Evolutionary conservation across 2,797 vertebrate genomes (phyloP).

Genomic region (Phoxinus dragarum): DNA sequence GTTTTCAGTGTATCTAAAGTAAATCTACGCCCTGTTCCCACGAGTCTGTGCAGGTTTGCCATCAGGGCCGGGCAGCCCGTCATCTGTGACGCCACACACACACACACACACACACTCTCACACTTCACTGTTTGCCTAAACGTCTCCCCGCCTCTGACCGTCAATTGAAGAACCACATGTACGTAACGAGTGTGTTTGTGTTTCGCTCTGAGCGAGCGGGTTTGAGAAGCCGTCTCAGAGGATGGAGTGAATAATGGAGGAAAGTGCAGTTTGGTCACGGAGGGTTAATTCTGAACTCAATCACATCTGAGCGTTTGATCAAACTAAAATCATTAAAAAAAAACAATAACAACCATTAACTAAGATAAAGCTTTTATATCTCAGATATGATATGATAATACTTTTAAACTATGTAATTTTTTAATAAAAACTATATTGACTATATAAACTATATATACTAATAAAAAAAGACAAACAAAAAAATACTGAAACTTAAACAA

Average conservation of each 20-base stretch:
- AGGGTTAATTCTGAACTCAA: no score
- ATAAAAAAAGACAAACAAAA: no score
- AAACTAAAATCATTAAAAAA: no score
- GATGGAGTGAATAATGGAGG: neutral
- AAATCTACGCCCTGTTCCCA: neutral
- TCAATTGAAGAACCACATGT: neutral
- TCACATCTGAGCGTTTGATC: no score
- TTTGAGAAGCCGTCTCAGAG: neutral
- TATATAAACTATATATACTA: no score
- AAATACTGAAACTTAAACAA: no score
- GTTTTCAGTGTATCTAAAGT: neutral
- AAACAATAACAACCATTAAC: no score
- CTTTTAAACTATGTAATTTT: no score
- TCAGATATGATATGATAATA: no score
- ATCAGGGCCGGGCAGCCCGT: neutral
- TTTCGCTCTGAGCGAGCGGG: neutral
- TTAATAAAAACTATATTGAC: no score
- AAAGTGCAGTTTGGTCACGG: neutral
- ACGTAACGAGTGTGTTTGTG: neutral
- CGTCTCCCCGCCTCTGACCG: neutral
- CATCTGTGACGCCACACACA: neutral
- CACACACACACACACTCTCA: no score
- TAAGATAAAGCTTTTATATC: no score
- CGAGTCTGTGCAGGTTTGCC: constrained; percentile 41
- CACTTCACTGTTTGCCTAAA: neutral